A percentile compares a stretch with the other conserved stretches of the same genome.
phyloP scores from a whole-genome alignment of 2,113 vertebrate genomes.

The Ammodytes dubius region DNA sequence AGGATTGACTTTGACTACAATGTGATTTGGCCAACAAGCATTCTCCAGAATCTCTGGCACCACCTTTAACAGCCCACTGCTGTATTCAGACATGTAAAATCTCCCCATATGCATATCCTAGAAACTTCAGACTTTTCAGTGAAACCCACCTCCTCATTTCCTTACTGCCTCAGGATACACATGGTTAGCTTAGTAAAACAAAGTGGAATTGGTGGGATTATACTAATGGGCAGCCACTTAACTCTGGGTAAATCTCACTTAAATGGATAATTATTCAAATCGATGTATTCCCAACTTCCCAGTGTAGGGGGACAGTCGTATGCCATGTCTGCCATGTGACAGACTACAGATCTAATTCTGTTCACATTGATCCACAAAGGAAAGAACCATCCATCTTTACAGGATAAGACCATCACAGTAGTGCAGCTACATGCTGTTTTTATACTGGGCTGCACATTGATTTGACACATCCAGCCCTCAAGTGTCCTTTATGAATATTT shows the following conservation, averaged over 20 bases:
- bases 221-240: conserved; percentile 5
- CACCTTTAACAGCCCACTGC: conserved; percentile 17
- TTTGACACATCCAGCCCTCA: conserved; percentile 52
- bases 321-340: background rate
- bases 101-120: conserved; percentile 37
- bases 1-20: too few relatives aligned
- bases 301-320: conserved; percentile 1
- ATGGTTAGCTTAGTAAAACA: conserved; percentile 22
- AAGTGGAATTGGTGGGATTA: conserved; percentile 34
- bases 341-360: conserved; percentile 36
- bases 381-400: background rate
- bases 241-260: conserved; percentile 38
- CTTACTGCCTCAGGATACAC: background rate
- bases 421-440: conserved; percentile 24
- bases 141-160: background rate
- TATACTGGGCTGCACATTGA: conserved; percentile 25
- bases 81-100: conserved; percentile 29
- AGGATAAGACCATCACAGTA: background rate
- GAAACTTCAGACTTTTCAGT: background rate
- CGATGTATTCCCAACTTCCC: background rate
- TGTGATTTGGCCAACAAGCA: too few relatives aligned
- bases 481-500: conserved; percentile 75
- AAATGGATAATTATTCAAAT: conserved; percentile 48
- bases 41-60: too few relatives aligned
- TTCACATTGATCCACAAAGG: conserved; percentile 21